Evolutionary conservation across 1,140 invertebrate genomes (phyloP).

Genomic region (Ceratina calcarata): DNA sequence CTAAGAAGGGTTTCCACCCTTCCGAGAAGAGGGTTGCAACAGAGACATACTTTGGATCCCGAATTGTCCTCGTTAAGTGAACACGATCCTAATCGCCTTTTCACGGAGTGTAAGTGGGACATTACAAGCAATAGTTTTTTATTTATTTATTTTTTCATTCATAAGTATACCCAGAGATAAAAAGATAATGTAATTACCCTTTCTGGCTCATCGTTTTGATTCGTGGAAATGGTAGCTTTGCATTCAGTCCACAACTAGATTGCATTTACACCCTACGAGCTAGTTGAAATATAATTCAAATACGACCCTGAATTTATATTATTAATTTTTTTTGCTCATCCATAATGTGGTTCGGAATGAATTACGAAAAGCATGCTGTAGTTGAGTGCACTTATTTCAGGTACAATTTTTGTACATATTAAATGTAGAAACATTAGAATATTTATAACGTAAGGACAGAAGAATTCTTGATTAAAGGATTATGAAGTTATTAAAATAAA

Average conservation of each 20-base stretch:
- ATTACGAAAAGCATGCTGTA: slow-evolving; percentile 14
- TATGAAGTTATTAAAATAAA: not conserved
- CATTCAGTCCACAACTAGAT: too few relatives aligned
- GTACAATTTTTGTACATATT: not conserved
- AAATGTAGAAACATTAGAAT: not conserved
- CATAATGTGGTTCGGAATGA: not conserved
- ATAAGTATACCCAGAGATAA: not conserved
- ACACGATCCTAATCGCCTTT: slow-evolving; percentile 62
- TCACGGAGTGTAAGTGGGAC: slow-evolving; percentile 69
- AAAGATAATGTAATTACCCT: too few relatives aligned
- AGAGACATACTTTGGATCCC: slow-evolving; percentile 70
- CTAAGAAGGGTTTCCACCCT: slow-evolving; percentile 71
- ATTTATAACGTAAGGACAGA: not conserved
- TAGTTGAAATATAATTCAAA: too few relatives aligned
- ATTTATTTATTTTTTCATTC: not conserved
- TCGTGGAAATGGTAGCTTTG: too few relatives aligned
- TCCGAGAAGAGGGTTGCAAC: slow-evolving; percentile 63
- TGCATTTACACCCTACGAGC: too few relatives aligned
- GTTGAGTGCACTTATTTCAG: not conserved
- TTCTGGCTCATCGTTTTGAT: too few relatives aligned
- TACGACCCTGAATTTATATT: too few relatives aligned
- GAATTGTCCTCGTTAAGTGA: slow-evolving; percentile 63
- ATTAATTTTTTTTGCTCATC: too few relatives aligned
- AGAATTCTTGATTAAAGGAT: too few relatives aligned
- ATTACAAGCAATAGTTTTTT: slow-evolving; percentile 20